Evolutionary conservation across 2,113 vertebrate genomes (phyloP), one percentile per base, ranked within the genome.

Genomic region (Phrynocephalus versicolor): DNA sequence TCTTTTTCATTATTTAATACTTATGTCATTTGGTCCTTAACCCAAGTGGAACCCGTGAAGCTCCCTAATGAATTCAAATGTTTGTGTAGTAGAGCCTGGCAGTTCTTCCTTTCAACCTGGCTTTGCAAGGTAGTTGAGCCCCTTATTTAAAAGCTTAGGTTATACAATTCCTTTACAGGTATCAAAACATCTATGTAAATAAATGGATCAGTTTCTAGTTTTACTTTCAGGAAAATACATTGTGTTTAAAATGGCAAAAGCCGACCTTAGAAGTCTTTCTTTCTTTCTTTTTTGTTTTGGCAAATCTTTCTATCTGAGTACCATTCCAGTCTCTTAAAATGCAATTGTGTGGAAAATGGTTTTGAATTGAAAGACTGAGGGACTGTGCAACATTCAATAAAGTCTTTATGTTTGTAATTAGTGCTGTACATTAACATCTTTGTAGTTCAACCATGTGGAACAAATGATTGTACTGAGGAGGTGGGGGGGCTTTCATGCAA

Each of bases 381-480:
- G 97, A 98, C 94, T 96, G 92, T 96, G 96, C 97, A 96, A 96
- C 97, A 95, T 97, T 96, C 96, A 97, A 98, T 98, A 99, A 99
- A 99, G 96, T 97, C 97, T 96, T 95, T 98, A 97, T 97, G 97
- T 98, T 98, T 98, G 95, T 98, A 98, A 95, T 97, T 96, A 91
- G 90, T 95, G 96, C 92, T 94, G 95, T 95, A 88, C 73, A 87
- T 95, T 76, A 79, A 75, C 30, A 88, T 93, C 73, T 93, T 93
- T 93, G 82, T 91, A 82, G 70, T 51, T 83, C 84, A 60, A 82
- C 57, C 45, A 25, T 67, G 64, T 71, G 87, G 83, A 37, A 69
- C 73, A 83, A 85, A 41, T 69, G 58, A 1, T 62, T 72, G 25
- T 60, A 37, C 39, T 71, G 65, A 35, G 14, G 45, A 45, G 21